A percentile compares a stretch with the other conserved stretches of the same genome.
These are phyloP conservation scores for Peromyscus eremicus DNA, from an alignment of 2,797 vertebrate genomes.

Conservation along the genomic window DNA sequence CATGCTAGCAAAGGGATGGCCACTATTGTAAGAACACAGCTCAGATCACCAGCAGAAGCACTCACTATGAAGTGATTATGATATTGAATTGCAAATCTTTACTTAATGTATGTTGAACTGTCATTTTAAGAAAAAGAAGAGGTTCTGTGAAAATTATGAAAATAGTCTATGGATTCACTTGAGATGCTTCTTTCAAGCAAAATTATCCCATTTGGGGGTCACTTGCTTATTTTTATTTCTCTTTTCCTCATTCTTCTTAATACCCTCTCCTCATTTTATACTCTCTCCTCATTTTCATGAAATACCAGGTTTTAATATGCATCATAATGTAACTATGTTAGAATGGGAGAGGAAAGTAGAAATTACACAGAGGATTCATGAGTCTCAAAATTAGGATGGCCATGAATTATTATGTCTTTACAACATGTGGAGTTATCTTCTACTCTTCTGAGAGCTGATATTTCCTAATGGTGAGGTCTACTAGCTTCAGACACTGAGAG, in stretches of 20 bases:
- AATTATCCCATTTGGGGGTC: neutral
- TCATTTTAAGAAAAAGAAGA: constrained; percentile 41
- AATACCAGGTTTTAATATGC: neutral
- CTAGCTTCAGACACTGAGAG: constrained; percentile 28
- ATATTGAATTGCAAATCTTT: constrained; percentile 64
- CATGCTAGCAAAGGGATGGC: constrained; percentile 54
- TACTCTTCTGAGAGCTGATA: neutral
- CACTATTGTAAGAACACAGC: constrained; percentile 35
- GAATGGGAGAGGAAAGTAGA: neutral
- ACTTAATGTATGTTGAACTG: constrained; percentile 18
- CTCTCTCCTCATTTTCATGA: neutral
- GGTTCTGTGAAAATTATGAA: constrained; percentile 36
- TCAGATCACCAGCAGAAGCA: neutral
- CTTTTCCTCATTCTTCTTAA: neutral
- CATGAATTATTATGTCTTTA: neutral
- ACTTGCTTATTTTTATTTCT: constrained; percentile 53
- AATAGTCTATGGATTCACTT: constrained; percentile 9
- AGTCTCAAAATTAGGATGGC: constrained; percentile 5
- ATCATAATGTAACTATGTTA: neutral
- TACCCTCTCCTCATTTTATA: no score
- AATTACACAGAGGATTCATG: neutral
- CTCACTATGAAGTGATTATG: neutral
- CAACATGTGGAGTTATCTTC: neutral
- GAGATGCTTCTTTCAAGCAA: constrained; percentile 28
- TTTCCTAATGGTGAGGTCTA: neutral